phyloP scores from a whole-genome alignment of 2,113 vertebrate genomes.

The Gallinago media region DNA sequence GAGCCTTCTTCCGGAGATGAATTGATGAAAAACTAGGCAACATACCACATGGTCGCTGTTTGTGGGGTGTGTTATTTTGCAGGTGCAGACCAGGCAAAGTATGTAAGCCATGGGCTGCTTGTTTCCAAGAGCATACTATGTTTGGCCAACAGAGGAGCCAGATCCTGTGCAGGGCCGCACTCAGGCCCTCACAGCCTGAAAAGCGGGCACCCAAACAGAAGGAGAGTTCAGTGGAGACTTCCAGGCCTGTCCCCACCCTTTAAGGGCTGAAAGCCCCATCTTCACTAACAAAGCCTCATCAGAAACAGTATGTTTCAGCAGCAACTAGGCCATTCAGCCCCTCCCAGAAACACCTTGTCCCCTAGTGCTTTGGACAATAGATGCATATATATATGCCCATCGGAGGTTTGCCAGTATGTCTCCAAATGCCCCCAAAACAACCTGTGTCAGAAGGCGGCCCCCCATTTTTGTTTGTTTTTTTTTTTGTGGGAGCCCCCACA shows the following conservation, averaged over 20 bases:
- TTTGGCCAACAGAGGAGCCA: not conserved
- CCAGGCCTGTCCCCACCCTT: not conserved
- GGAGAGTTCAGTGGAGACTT: accelerated
- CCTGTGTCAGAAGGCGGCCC: not conserved
- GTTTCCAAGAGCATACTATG: not conserved
- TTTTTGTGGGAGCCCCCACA: not conserved
- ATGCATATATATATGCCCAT: not conserved
- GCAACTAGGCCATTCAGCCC: not conserved
- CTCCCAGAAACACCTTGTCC: not conserved
- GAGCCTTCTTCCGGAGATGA: not conserved
- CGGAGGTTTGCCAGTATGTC: not conserved
- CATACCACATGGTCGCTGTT: accelerated
- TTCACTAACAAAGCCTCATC: not conserved
- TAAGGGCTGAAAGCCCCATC: not conserved
- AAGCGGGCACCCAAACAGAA: accelerated
- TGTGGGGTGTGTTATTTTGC: not conserved
- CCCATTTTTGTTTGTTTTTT: not conserved
- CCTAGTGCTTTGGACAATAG: not conserved
- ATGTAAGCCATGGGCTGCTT: not conserved
- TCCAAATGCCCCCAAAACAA: not conserved
- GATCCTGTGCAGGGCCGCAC: not conserved
- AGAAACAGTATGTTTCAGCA: not conserved
- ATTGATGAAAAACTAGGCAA: not conserved
- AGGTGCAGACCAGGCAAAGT: not conserved
- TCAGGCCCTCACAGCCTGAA: accelerated